Evolutionary conservation across 1,140 invertebrate genomes (phyloP).

Genomic region (Euura lappo): DNA sequence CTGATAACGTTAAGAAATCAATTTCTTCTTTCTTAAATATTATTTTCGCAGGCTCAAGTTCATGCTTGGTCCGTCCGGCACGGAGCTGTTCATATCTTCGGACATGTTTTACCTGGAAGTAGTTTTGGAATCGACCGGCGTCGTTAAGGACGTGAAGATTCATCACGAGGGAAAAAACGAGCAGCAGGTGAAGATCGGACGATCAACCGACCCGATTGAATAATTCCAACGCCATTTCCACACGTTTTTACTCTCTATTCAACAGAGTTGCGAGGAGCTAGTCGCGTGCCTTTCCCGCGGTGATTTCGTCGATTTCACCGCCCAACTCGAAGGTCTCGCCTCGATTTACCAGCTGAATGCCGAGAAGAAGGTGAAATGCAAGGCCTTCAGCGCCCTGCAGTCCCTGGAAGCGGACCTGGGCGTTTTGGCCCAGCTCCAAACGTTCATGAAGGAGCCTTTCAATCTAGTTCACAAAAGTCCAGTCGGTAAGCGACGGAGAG

Average conservation of each 20-base stretch:
- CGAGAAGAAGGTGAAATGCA: slow-evolving; percentile 93
- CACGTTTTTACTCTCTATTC: slow-evolving; percentile 15
- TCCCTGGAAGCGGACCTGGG: slow-evolving; percentile 92
- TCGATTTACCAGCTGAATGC: slow-evolving; percentile 94
- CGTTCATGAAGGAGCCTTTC: slow-evolving; percentile 84
- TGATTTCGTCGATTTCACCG: slow-evolving; percentile 92
- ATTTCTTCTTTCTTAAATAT: slow-evolving; percentile 21
- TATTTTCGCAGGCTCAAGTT: slow-evolving; percentile 75
- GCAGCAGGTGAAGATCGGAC: slow-evolving; percentile 58
- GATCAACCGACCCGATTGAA: background rate
- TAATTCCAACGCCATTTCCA: slow-evolving; percentile 4
- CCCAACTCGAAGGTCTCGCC: slow-evolving; percentile 88
- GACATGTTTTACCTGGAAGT: slow-evolving; percentile 98
- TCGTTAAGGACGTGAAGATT: slow-evolving; percentile 91
- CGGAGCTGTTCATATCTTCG: slow-evolving; percentile 89
- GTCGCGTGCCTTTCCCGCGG: slow-evolving; percentile 78
- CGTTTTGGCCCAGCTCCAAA: slow-evolving; percentile 80
- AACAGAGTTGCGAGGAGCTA: slow-evolving; percentile 86
- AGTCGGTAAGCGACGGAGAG: slow-evolving; percentile 66
- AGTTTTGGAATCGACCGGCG: slow-evolving; percentile 78
- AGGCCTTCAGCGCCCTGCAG: slow-evolving; percentile 90
- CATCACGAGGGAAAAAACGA: slow-evolving; percentile 84
- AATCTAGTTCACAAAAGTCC: slow-evolving; percentile 89
- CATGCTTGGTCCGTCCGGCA: slow-evolving; percentile 72
- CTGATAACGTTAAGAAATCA: too few relatives aligned